Evolutionary conservation across 92 coral and sea anemone genomes (phyloP).

Genomic region (Pocillopora meandrina): DNA sequence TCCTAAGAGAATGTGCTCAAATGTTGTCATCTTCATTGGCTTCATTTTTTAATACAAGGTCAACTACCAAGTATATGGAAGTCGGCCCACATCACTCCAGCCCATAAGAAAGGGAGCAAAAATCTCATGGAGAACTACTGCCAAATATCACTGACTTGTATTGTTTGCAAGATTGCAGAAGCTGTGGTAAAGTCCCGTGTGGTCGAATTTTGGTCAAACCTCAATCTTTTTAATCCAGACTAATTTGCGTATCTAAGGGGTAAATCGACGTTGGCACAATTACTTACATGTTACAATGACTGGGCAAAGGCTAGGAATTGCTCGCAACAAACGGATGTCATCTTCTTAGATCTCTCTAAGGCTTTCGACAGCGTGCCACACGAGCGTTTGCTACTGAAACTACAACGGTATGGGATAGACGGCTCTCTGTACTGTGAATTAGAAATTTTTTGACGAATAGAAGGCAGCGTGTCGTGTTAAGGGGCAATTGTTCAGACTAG

Average conservation of each 20-base stretch:
- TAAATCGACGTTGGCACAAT: conserved; percentile 12
- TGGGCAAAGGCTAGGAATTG: not conserved
- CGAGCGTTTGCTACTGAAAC: not conserved
- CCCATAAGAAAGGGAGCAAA: conserved; percentile 53
- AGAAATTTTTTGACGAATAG: not conserved
- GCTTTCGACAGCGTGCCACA: not conserved
- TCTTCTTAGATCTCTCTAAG: not conserved
- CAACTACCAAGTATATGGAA: no score
- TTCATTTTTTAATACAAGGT: no score
- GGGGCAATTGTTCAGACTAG: not conserved
- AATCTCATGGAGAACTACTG: conserved; percentile 11
- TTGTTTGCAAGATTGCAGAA: conserved; percentile 2
- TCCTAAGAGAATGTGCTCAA: no score
- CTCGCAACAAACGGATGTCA: not conserved
- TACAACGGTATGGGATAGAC: not conserved
- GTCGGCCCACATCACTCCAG: conserved; percentile 47
- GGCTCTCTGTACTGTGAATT: not conserved
- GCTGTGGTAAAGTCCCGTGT: not conserved
- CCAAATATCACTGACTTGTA: not conserved
- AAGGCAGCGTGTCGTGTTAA: not conserved
- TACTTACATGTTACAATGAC: conserved; percentile 3
- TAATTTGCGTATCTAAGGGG: conserved; percentile 4
- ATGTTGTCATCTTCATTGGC: no score
- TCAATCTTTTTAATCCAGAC: conserved; percentile 8
- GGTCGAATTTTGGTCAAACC: conserved; percentile 12